A percentile compares a stretch with the other conserved stretches of the same genome.
Evolutionary conservation across 1,140 invertebrate genomes (phyloP).

Genomic region (Hetaerina americana): DNA sequence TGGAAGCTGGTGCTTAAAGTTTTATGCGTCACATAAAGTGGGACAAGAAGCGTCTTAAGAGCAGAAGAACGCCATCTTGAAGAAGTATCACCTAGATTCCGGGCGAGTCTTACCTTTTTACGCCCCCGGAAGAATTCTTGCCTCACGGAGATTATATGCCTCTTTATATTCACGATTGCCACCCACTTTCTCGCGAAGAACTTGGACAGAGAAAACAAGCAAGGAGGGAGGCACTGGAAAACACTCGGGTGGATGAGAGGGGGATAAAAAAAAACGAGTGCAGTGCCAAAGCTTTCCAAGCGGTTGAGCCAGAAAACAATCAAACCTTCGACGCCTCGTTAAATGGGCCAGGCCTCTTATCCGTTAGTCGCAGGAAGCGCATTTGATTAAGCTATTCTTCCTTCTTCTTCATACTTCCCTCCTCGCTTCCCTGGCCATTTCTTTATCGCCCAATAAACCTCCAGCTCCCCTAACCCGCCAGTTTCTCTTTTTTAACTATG

Average conservation of each 20-base stretch:
- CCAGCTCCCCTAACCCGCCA: background rate
- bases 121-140: background rate
- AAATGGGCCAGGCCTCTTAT: background rate
- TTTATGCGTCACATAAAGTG: too few relatives aligned
- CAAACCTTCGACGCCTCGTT: background rate
- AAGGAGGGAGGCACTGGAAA: background rate
- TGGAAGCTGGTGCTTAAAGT: too few relatives aligned
- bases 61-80: too few relatives aligned
- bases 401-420: too few relatives aligned
- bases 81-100: too few relatives aligned
- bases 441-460: background rate
- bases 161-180: background rate
- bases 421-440: too few relatives aligned
- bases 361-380: background rate
- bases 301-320: background rate
- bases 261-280: background rate
- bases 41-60: too few relatives aligned
- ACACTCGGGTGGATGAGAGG: background rate
- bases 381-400: constrained; percentile 1
- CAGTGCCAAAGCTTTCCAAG: background rate
- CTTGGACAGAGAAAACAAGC: background rate
- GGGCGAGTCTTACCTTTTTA: too few relatives aligned
- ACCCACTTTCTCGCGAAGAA: too few relatives aligned
- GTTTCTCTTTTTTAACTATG: too few relatives aligned
- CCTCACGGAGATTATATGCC: background rate